phyloP scores from a whole-genome alignment of 1,140 invertebrate species.

The Popillia japonica region DNA sequence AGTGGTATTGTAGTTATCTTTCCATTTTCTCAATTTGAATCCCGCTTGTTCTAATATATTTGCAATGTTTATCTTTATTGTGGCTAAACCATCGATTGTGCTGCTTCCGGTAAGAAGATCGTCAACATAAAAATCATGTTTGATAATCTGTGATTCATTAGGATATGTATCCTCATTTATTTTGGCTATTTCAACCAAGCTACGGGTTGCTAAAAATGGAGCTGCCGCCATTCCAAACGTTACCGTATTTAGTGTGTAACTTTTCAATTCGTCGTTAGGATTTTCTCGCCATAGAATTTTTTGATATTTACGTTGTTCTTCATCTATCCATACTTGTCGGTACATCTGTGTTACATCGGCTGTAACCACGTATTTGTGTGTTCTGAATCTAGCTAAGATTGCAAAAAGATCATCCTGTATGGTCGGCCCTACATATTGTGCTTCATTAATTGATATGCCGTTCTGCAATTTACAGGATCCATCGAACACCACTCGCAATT shows the following conservation, averaged over 20 bases:
- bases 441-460: slow-evolving; percentile 19
- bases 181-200: slow-evolving; percentile 54
- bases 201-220: slow-evolving; percentile 57
- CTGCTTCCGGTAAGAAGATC: slow-evolving; percentile 54
- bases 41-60: too few species aligned
- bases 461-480: not conserved
- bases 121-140: slow-evolving; percentile 58
- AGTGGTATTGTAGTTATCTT: not conserved
- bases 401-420: slow-evolving; percentile 33
- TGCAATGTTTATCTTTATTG: too few species aligned
- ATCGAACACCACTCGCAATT: slow-evolving; percentile 27
- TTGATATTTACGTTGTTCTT: too few species aligned
- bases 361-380: not conserved
- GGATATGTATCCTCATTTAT: slow-evolving; percentile 53
- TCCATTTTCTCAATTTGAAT: not conserved
- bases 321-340: slow-evolving; percentile 18
- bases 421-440: not conserved
- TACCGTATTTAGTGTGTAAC: slow-evolving; percentile 42
- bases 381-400: slow-evolving; percentile 22
- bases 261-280: too few species aligned
- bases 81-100: too few species aligned
- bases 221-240: slow-evolving; percentile 57
- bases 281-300: too few species aligned
- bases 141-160: slow-evolving; percentile 48
- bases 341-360: slow-evolving; percentile 34